Evolutionary conservation across 2,797 vertebrate genomes (phyloP).

Genomic region (Syndactyla subalaris): DNA sequence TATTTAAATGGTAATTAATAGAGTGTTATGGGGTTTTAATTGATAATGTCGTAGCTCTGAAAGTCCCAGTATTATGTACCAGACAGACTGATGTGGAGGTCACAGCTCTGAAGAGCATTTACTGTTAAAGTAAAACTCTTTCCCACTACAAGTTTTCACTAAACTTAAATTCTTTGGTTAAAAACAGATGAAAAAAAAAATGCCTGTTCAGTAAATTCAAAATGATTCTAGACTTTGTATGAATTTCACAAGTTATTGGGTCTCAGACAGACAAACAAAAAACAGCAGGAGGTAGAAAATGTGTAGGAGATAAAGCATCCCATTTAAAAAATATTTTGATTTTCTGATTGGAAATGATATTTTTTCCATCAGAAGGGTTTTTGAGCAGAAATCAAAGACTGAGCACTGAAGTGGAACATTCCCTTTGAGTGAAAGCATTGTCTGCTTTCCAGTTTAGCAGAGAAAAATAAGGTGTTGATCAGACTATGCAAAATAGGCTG

Average conservation of each 20-base stretch:
- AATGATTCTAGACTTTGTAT: not conserved
- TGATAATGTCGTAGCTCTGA: not conserved
- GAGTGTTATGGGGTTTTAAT: not conserved
- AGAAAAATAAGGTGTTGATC: not conserved
- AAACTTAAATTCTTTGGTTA: not conserved
- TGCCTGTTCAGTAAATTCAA: not conserved
- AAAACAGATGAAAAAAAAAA: not conserved
- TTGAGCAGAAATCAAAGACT: not conserved
- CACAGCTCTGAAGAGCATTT: not conserved
- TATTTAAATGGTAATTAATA: not conserved
- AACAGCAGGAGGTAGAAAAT: not conserved
- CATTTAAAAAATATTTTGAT: constrained; percentile 3
- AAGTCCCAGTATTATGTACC: not conserved
- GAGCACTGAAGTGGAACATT: not conserved
- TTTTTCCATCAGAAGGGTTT: not conserved
- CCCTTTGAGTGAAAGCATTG: not conserved
- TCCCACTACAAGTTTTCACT: not conserved
- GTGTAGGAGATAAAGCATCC: not conserved
- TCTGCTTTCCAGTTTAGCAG: not conserved
- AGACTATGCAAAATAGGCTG: not conserved
- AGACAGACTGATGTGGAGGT: not conserved
- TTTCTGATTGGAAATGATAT: not conserved
- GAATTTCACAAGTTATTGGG: not conserved
- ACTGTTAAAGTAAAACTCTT: not conserved
- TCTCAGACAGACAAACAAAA: not conserved